Evolutionary conservation across 2,888 invertebrate species (phyloP), one percentile per base, ranked within the genome.

Genomic region (Drosophila phalerata): DNA sequence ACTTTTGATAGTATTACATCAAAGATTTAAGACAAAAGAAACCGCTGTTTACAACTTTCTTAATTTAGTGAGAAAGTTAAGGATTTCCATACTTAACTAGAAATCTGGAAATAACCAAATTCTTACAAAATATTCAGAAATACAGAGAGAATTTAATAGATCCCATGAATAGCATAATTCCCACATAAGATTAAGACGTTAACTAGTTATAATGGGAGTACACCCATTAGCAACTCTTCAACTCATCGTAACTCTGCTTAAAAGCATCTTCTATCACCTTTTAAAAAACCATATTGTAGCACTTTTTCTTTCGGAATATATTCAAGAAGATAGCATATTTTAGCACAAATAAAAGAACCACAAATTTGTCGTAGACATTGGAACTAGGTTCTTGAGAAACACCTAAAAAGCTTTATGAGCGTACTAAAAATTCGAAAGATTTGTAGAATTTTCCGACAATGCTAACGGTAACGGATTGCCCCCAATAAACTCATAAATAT

Each of bases 401-500:
- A 58, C 47, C 52, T 65, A 52, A 69, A 69, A 66, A 19, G 55
- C 57, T 77, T 69, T 69, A 73, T 55, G 56, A 22, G 47, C 17
- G 48, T 69, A 69, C 74, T 69, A 45, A 69, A 77, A 42, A 64
- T 64, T 32, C 47, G 9, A 25, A 17, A 38, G 19, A 51, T 51
- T 56, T 58, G 37, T 19, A 38, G 38, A 10, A n/a, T 45, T 49
- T 40, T 15, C 17, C 57, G 40, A 57, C 52, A 64, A 64, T 38
- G 55, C 42, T 45, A 55, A 51, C 19, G 62, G 48, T 69, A 73
- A 70, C 70, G 53, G 61, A 60, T 81, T 78, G 63, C 40, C 68
- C 82, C 57, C 72, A 77, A 88, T 82, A 79, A 77, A 69, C 25
- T 56, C 74, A 67, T 81, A 73, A 70, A 87, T 79, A 79, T 58